Percentiles rank a stretch among this genome's conserved stretches.
Evolutionary conservation across 2,797 vertebrate genomes (phyloP).

Genomic region (Adrianichthys oophorus): DNA sequence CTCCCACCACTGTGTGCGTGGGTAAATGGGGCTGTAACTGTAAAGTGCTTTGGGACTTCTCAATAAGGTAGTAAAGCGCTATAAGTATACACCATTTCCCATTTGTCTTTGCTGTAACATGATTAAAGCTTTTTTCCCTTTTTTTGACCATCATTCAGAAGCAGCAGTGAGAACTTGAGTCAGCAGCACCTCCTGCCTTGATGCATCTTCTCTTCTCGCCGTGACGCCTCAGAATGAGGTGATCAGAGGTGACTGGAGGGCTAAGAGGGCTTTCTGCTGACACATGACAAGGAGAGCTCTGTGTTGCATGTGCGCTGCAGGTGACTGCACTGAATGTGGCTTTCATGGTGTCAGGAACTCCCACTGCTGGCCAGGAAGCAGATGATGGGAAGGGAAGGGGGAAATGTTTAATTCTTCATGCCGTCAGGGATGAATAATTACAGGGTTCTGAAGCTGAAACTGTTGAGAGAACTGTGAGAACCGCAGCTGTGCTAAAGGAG

Average conservation of each 20-base stretch:
- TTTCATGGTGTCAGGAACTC: slow-evolving; percentile 19
- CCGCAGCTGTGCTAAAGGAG: too few relatives aligned
- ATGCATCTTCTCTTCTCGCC: not conserved
- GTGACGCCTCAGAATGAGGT: slow-evolving; percentile 13
- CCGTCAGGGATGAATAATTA: slow-evolving; percentile 22
- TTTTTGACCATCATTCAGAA: too few relatives aligned
- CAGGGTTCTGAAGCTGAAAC: slow-evolving; percentile 33
- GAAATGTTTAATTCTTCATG: slow-evolving; percentile 39
- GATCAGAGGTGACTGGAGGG: slow-evolving; percentile 51
- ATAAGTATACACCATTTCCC: too few relatives aligned
- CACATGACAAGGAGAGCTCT: slow-evolving; percentile 33
- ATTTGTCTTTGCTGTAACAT: too few relatives aligned
- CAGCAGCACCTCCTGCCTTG: not conserved
- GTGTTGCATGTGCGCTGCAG: slow-evolving; percentile 25
- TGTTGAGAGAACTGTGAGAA: slow-evolving; percentile 22
- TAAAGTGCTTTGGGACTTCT: too few relatives aligned
- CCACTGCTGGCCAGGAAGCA: slow-evolving; percentile 14
- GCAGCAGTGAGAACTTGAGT: not conserved
- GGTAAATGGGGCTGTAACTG: too few relatives aligned
- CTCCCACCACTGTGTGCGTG: too few relatives aligned
- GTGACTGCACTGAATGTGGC: slow-evolving; percentile 42
- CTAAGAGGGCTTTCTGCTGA: slow-evolving; percentile 45
- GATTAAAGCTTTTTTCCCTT: too few relatives aligned
- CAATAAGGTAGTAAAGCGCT: too few relatives aligned
- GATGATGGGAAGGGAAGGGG: slow-evolving; percentile 13